phyloP scores from a whole-genome alignment of 2,888 invertebrate genomes.

The Amphipoea lucens region DNA sequence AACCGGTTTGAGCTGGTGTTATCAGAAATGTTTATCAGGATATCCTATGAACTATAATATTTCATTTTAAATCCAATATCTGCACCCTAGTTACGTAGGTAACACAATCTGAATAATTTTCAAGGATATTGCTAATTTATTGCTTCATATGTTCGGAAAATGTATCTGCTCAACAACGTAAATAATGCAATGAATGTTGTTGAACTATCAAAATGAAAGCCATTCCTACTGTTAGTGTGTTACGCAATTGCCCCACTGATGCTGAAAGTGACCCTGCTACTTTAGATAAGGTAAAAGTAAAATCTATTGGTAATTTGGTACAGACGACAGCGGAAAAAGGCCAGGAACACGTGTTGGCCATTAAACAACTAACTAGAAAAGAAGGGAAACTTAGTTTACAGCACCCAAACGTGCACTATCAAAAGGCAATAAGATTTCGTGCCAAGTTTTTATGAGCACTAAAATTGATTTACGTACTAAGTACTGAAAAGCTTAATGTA shows the following conservation, averaged over 20 bases:
- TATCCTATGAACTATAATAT: background rate
- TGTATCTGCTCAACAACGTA: too few species aligned
- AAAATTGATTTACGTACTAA: conserved; percentile 32
- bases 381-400: conserved; percentile 4
- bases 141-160: too few species aligned
- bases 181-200: too few species aligned
- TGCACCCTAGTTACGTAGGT: too few species aligned
- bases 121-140: too few species aligned
- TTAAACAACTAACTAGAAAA: conserved; percentile 18
- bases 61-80: conserved; percentile 3
- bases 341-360: conserved; percentile 17
- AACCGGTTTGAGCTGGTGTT: background rate
- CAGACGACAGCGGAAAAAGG: background rate
- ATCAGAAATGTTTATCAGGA: background rate
- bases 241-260: background rate
- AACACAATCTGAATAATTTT: too few species aligned
- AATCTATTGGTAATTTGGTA: background rate
- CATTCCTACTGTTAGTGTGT: too few species aligned
- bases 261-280: background rate
- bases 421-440: conserved; percentile 28
- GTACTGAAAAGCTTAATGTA: conserved; percentile 21
- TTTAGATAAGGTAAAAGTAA: background rate
- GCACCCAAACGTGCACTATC: conserved; percentile 17
- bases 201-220: too few species aligned
- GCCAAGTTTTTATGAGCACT: conserved; percentile 42